Base-by-base conservation (phyloP, 1,140 invertebrate species). In the Aphaenogaster floridana region DNA sequence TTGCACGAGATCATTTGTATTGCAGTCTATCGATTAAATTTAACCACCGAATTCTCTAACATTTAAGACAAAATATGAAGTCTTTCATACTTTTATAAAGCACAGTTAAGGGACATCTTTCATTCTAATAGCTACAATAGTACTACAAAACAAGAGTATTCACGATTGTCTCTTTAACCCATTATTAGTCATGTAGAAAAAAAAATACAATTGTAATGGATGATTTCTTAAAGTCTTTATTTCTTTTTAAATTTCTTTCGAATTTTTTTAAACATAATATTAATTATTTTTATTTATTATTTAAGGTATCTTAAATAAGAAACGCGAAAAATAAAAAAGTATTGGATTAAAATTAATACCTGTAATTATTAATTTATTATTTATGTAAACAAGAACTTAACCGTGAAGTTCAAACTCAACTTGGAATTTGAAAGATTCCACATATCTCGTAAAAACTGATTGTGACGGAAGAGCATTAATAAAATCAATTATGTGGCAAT, bases 251-350 rank as follows among this genome's bases (percentile, higher is more conserved):
- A 36, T 2, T 54, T 36, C 13, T 54, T 72, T 36, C 34, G 1
- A 72, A 54, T n/a, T 54, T 6, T 17, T 6, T 34, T n/a, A n/a
- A 54, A 36, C 50, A 39, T 36, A 39, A 21, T 42, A 3, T 54
- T 36, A 72, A 71, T 52, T 72, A 50, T 13, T 54, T 54, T 72
- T n/a, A 68, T 21, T 5, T 68, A 21, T 68, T 45, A 21, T n/a
- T 68, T 45, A 39, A 61, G 59, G 3, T 3, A 42, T 21, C 9
- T 45, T 45, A 45, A 64, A 64, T 8, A 9, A n/a, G 17, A 39
- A 64, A 68, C 1, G 17, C 0, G 13, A 64, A 17, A 39, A 39
- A 6, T 39, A 8, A 21, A 68, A 68, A 21, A 68, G 17, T n/a
- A 42, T 68, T 21, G 11, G 4, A 45, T 68, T 45, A 68, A 68